A percentile compares a stretch with the other conserved stretches of the same genome.
phyloP scores from a whole-genome alignment of 2,888 invertebrate genomes.

The Xanthia icteritia region DNA sequence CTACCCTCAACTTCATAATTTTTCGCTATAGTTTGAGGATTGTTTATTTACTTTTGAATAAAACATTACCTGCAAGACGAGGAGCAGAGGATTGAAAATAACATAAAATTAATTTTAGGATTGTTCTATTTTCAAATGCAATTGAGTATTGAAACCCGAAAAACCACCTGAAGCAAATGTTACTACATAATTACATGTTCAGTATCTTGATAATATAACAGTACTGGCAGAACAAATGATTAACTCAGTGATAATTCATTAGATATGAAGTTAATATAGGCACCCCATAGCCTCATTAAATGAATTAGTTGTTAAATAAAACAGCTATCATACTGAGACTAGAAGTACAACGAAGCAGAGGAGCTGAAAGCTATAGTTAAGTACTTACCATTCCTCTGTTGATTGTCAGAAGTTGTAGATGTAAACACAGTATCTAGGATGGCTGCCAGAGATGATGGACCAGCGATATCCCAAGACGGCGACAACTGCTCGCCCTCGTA shows the following conservation, averaged over 20 bases:
- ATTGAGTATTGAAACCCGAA: background rate
- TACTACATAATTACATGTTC: background rate
- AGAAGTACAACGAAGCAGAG: background rate
- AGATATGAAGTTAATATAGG: background rate
- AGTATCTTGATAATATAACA: background rate
- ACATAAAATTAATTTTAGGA: background rate
- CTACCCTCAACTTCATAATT: background rate
- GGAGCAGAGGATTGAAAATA: background rate
- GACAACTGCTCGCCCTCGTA: conserved; percentile 82
- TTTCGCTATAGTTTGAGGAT: background rate
- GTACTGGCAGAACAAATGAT: background rate
- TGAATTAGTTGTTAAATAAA: conserved; percentile 9
- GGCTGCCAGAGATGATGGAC: conserved; percentile 90
- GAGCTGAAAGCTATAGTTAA: conserved; percentile 18
- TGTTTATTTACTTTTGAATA: background rate
- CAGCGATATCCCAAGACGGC: conserved; percentile 86
- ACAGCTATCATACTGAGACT: background rate
- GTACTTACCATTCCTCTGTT: conserved; percentile 81
- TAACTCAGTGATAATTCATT: background rate
- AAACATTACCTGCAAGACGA: background rate
- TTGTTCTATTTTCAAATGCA: background rate
- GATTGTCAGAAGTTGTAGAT: conserved; percentile 87
- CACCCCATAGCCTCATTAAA: background rate
- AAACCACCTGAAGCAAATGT: conserved; percentile 5
- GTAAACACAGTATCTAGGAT: conserved; percentile 92